Conservation (phyloP, 2,113 vertebrate genomes). For the Andinoacara biseriatus region DNA sequence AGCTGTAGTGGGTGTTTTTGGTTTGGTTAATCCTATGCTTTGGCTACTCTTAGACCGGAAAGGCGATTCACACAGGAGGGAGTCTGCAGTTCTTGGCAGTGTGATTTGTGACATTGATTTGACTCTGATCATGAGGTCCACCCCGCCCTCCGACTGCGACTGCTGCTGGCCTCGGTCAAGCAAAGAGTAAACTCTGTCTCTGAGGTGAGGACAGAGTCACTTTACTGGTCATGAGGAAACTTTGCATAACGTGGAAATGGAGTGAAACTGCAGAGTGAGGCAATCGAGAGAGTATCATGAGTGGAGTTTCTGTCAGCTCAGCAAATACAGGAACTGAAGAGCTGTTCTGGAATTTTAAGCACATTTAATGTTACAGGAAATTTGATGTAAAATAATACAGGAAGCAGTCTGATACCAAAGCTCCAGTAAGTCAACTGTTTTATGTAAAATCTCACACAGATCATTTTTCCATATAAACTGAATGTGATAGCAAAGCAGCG, state of each 20-base stretch:
- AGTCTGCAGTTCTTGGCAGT: background rate
- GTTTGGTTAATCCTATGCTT: background rate
- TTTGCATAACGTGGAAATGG: background rate
- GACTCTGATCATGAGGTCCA: background rate
- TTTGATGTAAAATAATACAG: background rate
- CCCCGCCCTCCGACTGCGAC: background rate
- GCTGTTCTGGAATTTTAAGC: background rate
- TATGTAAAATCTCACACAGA: background rate
- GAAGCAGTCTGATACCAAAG: background rate
- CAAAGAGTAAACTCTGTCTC: background rate
- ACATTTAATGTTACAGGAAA: background rate
- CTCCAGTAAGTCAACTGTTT: background rate
- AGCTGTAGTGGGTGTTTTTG: background rate
- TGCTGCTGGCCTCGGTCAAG: background rate
- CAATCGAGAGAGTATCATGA: background rate
- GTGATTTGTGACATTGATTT: background rate
- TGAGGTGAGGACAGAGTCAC: background rate
- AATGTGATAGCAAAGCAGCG: background rate
- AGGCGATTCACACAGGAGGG: background rate
- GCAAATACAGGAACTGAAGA: background rate
- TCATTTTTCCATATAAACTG: background rate
- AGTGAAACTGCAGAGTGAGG: slow-evolving; percentile 12
- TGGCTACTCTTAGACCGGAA: background rate
- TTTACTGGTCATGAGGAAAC: background rate
- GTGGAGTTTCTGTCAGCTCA: background rate